These are phyloP conservation scores for Thumatha senex DNA, from an alignment of 2,888 invertebrate genomes.

Conservation along the genomic window DNA sequence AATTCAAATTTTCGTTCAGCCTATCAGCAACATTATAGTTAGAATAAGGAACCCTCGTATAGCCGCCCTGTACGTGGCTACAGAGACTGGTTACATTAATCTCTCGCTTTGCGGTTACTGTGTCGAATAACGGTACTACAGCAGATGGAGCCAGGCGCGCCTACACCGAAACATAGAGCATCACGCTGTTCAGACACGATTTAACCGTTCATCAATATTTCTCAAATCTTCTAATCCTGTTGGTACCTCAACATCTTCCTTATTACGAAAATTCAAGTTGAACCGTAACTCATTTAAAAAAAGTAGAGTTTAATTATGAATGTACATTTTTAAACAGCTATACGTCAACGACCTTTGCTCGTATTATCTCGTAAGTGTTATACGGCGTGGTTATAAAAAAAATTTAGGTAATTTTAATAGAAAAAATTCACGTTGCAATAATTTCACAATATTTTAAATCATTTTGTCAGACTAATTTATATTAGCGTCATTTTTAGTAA, in stretches of 20 bases:
- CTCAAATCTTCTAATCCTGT: not conserved
- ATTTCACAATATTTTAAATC: not conserved
- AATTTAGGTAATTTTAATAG: not conserved
- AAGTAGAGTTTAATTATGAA: not conserved
- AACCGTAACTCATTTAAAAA: too few relatives aligned
- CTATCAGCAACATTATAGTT: conserved; percentile 1
- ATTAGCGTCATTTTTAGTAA: not conserved
- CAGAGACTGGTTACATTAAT: conserved; percentile 75
- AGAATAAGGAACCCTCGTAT: conserved; percentile 30
- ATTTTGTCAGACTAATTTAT: not conserved
- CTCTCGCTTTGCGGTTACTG: conserved; percentile 74
- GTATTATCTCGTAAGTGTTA: not conserved
- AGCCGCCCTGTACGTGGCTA: conserved; percentile 50
- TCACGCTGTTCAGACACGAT: conserved; percentile 35
- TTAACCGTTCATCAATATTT: conserved; percentile 2
- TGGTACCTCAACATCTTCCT: not conserved
- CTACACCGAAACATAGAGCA: conserved; percentile 64
- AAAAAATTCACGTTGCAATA: not conserved
- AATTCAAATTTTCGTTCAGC: too few relatives aligned
- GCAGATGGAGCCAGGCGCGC: conserved; percentile 73
- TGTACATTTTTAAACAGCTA: not conserved
- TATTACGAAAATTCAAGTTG: too few relatives aligned
- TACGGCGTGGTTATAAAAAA: not conserved
- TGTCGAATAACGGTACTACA: conserved; percentile 72
- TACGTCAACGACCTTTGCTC: not conserved